These are phyloP conservation scores for Melieria omissa DNA, from an alignment of 2,888 invertebrate genomes.

Conservation along the genomic window DNA sequence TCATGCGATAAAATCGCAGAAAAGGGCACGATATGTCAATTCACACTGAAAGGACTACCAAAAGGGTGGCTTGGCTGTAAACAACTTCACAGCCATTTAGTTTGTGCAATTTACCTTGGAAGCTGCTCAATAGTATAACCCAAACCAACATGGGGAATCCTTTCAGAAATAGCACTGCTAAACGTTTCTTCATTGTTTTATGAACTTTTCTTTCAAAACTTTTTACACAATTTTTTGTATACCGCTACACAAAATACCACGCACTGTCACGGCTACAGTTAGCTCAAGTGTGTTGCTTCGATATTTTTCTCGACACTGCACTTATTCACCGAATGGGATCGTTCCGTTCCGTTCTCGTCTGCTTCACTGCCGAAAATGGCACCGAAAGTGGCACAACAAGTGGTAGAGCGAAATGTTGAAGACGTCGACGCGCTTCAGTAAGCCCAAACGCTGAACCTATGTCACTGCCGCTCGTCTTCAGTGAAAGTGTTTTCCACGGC, in stretches of 20 bases:
- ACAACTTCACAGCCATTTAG: too few relatives aligned
- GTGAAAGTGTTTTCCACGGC: constrained; percentile 65
- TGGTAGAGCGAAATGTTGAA: constrained; percentile 29
- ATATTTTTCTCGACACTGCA: constrained; percentile 11
- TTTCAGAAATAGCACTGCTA: constrained; percentile 22
- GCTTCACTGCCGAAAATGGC: constrained; percentile 53
- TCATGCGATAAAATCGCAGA: too few relatives aligned
- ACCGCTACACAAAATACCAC: neutral
- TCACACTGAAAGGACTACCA: too few relatives aligned
- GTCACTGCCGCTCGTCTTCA: constrained; percentile 57
- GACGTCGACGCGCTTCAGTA: constrained; percentile 56
- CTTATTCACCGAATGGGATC: neutral
- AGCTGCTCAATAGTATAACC: constrained; percentile 27
- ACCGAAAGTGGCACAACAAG: constrained; percentile 42
- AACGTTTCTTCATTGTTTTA: constrained; percentile 6
- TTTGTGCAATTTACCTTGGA: constrained; percentile 21
- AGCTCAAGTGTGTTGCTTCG: neutral
- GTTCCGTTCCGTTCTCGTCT: constrained; percentile 47
- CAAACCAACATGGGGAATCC: constrained; percentile 22
- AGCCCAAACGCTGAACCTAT: constrained; percentile 41
- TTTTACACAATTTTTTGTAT: neutral
- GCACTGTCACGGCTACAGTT: neutral
- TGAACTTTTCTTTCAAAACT: neutral
- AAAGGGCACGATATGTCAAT: too few relatives aligned
- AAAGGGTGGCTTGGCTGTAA: too few relatives aligned